phyloP scores from a whole-genome alignment of 2,797 vertebrate genomes.

The Alauda arvensis region DNA sequence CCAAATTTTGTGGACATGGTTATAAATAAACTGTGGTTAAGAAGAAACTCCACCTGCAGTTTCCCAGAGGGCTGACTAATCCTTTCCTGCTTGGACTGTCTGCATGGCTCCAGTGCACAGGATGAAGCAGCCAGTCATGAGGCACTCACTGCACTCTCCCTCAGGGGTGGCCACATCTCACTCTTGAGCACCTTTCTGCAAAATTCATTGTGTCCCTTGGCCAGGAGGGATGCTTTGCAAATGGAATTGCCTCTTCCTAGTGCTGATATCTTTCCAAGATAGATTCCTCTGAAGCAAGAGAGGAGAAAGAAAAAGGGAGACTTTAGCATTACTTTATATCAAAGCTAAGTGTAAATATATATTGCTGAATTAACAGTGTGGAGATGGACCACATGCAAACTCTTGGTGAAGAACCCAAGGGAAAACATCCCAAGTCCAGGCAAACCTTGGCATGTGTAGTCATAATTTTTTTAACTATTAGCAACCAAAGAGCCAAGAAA shows the following conservation, averaged over 20 bases:
- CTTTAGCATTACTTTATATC: background rate
- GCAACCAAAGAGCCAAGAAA: background rate
- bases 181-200: background rate
- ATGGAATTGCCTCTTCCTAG: conserved; percentile 16
- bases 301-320: background rate
- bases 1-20: background rate
- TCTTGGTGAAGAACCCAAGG: background rate
- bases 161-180: background rate
- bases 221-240: background rate
- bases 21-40: conserved; percentile 17
- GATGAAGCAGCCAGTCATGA: background rate
- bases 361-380: background rate
- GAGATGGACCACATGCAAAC: background rate
- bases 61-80: conserved; percentile 35
- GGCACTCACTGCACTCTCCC: background rate
- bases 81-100: background rate
- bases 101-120: background rate
- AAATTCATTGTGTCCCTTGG: background rate
- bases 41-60: conserved; percentile 36
- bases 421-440: background rate
- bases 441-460: background rate
- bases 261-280: background rate
- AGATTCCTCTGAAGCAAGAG: conserved; percentile 13
- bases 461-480: background rate
- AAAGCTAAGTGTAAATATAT: background rate